These are phyloP conservation scores for Acinonyx jubatus DNA, from an alignment of 2,113 vertebrate genomes.

Conservation along the genomic window DNA sequence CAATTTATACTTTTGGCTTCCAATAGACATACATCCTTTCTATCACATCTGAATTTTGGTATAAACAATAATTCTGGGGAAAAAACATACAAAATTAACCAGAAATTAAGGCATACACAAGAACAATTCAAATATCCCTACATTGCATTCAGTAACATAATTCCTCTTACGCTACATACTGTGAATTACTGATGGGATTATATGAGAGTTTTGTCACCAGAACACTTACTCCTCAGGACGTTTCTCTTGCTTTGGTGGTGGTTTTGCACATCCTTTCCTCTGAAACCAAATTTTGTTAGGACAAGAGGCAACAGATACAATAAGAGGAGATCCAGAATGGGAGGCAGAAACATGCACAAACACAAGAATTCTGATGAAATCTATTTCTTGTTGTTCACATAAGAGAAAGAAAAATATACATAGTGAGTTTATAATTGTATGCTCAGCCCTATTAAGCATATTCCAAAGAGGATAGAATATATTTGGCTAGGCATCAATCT, in stretches of 20 bases:
- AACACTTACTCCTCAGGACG: background rate
- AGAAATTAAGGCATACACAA: background rate
- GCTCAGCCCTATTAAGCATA: background rate
- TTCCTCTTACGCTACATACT: background rate
- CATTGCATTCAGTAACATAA: background rate
- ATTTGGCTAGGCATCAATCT: background rate
- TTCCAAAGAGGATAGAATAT: background rate
- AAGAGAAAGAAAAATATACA: background rate
- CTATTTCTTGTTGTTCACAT: background rate
- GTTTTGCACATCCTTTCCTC: background rate
- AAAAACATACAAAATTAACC: background rate
- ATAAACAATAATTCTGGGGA: background rate
- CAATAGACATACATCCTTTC: background rate
- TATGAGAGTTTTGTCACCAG: background rate
- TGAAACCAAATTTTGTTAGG: background rate
- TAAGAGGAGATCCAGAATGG: background rate
- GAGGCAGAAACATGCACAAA: background rate
- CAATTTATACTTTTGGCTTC: background rate
- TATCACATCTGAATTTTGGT: slow-evolving; percentile 8
- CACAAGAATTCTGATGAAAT: slow-evolving; percentile 18
- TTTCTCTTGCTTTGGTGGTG: background rate
- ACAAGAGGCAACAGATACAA: background rate
- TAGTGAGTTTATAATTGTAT: background rate
- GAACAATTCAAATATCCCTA: background rate
- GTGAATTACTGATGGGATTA: background rate